Evolutionary conservation across 2,113 vertebrate genomes (phyloP), one percentile per base, ranked within the genome.

Genomic region (Garra rufa): DNA sequence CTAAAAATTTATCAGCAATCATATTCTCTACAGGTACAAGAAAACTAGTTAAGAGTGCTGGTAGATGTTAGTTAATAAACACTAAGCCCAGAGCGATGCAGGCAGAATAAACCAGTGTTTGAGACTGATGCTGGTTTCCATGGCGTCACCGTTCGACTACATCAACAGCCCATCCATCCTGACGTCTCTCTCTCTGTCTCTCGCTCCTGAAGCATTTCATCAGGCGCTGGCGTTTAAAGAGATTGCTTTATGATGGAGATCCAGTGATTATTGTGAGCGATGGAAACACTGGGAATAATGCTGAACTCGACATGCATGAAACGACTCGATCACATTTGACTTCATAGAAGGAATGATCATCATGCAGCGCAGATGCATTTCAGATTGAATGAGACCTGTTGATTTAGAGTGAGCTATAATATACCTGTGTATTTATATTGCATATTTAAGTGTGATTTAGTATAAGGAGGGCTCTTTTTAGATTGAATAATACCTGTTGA

Each of bases 131-230:
- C 61, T 81, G 43, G 79, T 85, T 67, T 84, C 52, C 65, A 77
- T 75, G 71, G 85, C 65, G 70, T 83, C 81, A 80, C 57, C 3
- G 3, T 4, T 11, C n/a, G 55, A n/a, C 55, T 59, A 24, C 55
- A 59, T 11, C 55, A 52, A 52, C 48, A 50, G 48, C 48, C 24
- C 59, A 43, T 84, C 82, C 65, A 67, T 84, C 71, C 86, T 67
- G 13, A 8, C 13, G 13, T 71, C 65, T 19, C 21, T 9, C 55
- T 57, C 55, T 26, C 57, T 21, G 1, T 24, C n/a, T 24, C 6
- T 21, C 7, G 19, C 1, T 46, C 24, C 69, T 76, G 67, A 84
- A 81, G 59, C 41, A 61, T 30, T 83, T 76, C 86, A 82, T 87
- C 85, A 84, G 57, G 48, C 24, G 26, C 76, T 84, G 26, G 15